phyloP scores from a whole-genome alignment of 2,888 invertebrate species.

The Oligia strigilis region DNA sequence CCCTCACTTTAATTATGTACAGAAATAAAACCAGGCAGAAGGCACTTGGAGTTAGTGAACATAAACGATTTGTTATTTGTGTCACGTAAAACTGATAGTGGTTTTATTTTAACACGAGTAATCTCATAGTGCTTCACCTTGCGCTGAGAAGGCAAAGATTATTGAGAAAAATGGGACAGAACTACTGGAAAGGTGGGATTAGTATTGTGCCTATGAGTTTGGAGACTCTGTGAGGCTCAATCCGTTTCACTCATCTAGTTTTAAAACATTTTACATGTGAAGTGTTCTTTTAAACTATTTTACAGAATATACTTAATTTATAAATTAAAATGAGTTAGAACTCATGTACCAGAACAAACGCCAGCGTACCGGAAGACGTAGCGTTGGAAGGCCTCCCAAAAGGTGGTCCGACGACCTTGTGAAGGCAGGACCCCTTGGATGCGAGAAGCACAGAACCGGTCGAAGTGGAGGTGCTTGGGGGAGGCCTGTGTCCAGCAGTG shows the following conservation, averaged over 20 bases:
- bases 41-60: conserved; percentile 35
- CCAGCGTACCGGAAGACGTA: too few species aligned
- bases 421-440: too few species aligned
- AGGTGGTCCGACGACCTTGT: too few species aligned
- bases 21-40: conserved; percentile 40
- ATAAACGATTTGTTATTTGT: conserved; percentile 57
- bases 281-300: not conserved
- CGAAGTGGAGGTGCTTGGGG: too few species aligned
- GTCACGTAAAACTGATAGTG: conserved; percentile 67
- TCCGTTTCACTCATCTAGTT: not conserved
- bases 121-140: conserved; percentile 69
- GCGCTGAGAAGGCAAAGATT: conserved; percentile 60
- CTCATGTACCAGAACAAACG: too few species aligned
- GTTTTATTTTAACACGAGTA: conserved; percentile 69
- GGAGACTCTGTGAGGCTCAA: not conserved
- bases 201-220: conserved; percentile 21
- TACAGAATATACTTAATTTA: not conserved
- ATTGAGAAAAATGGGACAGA: conserved; percentile 17
- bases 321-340: not conserved
- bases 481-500: too few species aligned
- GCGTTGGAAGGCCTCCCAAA: too few species aligned
- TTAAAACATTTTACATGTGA: not conserved
- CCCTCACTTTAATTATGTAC: conserved; percentile 9
- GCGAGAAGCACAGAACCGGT: too few species aligned
- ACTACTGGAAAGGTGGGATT: rapidly evolving